phyloP scores from a whole-genome alignment of 2,113 vertebrate species.

The Embiotoca jacksoni region DNA sequence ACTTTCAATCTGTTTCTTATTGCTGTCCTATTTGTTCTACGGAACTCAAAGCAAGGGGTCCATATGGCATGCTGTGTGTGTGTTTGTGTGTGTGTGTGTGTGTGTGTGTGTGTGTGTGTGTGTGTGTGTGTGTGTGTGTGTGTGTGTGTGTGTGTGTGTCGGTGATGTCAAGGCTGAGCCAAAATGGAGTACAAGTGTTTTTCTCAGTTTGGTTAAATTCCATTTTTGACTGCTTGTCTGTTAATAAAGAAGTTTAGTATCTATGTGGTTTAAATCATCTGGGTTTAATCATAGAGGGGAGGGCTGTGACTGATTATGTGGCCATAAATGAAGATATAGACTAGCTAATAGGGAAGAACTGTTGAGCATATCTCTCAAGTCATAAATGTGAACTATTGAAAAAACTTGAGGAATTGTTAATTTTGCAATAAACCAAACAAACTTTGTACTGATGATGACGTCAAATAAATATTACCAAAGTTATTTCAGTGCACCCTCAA shows the following conservation, averaged over 20 bases:
- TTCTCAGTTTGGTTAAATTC: conserved; percentile 8
- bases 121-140: conserved; percentile 3
- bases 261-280: conserved; percentile 33
- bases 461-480: too few species aligned
- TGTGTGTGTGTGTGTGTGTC: too few species aligned
- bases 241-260: conserved; percentile 5
- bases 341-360: too few species aligned
- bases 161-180: conserved; percentile 39
- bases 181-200: conserved; percentile 40
- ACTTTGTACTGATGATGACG: too few species aligned
- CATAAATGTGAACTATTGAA: too few species aligned
- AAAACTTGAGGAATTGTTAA: too few species aligned
- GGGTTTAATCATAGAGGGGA: conserved; percentile 12
- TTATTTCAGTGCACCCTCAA: too few species aligned
- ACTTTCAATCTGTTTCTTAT: conserved; percentile 79
- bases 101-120: conserved; percentile 4
- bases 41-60: conserved; percentile 61
- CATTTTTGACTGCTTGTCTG: conserved; percentile 2
- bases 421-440: too few species aligned
- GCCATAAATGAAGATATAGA: not conserved
- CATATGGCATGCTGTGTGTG: conserved; percentile 61
- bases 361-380: too few species aligned
- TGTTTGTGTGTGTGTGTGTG: conserved; percentile 28
- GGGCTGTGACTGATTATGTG: not conserved
- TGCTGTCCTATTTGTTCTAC: conserved; percentile 65